A percentile compares a stretch with the other conserved stretches of the same genome.
These are phyloP conservation scores for Euzophera pinguis DNA, from an alignment of 2,888 invertebrate species.

Conservation along the genomic window DNA sequence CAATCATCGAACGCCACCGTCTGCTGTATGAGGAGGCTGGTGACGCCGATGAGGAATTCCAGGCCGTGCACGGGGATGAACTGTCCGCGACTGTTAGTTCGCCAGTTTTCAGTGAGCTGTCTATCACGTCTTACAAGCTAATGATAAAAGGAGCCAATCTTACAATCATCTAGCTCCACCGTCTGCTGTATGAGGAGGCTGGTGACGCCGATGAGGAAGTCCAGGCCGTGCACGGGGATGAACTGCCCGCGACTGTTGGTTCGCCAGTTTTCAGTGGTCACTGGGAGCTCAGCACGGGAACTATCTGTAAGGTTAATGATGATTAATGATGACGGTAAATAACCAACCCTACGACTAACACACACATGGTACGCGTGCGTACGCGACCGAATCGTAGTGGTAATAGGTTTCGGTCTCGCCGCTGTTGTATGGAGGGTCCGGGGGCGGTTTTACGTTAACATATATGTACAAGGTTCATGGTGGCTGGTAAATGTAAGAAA, in stretches of 20 bases:
- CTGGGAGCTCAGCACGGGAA: slow-evolving; percentile 77
- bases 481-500: too few species aligned
- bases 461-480: too few species aligned
- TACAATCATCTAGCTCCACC: slow-evolving; percentile 87
- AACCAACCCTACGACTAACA: too few species aligned
- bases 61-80: slow-evolving; percentile 83
- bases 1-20: slow-evolving; percentile 88
- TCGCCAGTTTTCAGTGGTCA: slow-evolving; percentile 81
- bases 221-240: slow-evolving; percentile 83
- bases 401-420: too few species aligned
- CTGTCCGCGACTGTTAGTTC: slow-evolving; percentile 76
- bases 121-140: not conserved
- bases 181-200: slow-evolving; percentile 88
- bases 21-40: slow-evolving; percentile 87
- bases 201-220: slow-evolving; percentile 84
- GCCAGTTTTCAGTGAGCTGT: slow-evolving; percentile 77
- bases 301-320: not conserved
- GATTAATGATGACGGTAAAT: too few species aligned
- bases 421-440: too few species aligned
- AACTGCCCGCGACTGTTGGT: slow-evolving; percentile 79
- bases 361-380: too few species aligned
- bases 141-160: slow-evolving; percentile 17
- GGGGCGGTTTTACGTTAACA: too few species aligned
- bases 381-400: too few species aligned
- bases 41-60: slow-evolving; percentile 84